phyloP scores from a whole-genome alignment of 30 jellyfish, hydroid and myxozoan species.

The Pelagia noctiluca region DNA sequence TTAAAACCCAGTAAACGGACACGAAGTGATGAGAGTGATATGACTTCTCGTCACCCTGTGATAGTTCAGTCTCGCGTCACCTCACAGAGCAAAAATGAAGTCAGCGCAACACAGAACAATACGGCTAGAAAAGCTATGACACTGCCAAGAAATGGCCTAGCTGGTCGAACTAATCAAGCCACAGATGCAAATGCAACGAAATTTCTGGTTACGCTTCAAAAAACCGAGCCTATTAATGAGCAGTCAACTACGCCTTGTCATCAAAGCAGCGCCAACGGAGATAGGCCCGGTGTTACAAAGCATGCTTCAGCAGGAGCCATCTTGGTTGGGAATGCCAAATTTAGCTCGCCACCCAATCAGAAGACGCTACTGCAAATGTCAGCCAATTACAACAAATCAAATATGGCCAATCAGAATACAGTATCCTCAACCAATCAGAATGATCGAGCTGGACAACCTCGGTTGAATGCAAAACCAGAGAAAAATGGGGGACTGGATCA shows the following conservation, averaged over 20 bases:
- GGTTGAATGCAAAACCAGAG: too few species aligned
- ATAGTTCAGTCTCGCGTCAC: too few species aligned
- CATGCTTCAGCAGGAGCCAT: conserved; percentile 1
- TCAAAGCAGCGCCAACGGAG: neutral
- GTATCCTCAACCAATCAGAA: neutral
- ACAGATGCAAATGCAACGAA: conserved; percentile 22
- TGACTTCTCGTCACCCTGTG: too few species aligned
- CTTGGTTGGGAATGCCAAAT: neutral
- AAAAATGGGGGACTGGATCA: too few species aligned
- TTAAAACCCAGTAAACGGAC: too few species aligned
- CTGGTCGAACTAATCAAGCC: conserved; percentile 25
- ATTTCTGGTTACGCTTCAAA: conserved; percentile 48
- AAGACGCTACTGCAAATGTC: too few species aligned
- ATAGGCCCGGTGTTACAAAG: conserved; percentile 16
- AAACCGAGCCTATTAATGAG: neutral
- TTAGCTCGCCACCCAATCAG: neutral
- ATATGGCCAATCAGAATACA: neutral
- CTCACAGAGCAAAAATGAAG: too few species aligned
- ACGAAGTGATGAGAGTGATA: too few species aligned
- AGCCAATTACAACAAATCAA: neutral
- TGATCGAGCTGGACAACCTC: neutral
- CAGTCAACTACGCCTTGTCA: neutral
- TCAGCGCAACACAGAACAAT: too few species aligned
- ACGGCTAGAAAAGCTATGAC: neutral
- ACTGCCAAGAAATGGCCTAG: conserved; percentile 56